These are phyloP conservation scores for Apteryx mantelli DNA, from an alignment of 2,113 vertebrate genomes.

Conservation along the genomic window DNA sequence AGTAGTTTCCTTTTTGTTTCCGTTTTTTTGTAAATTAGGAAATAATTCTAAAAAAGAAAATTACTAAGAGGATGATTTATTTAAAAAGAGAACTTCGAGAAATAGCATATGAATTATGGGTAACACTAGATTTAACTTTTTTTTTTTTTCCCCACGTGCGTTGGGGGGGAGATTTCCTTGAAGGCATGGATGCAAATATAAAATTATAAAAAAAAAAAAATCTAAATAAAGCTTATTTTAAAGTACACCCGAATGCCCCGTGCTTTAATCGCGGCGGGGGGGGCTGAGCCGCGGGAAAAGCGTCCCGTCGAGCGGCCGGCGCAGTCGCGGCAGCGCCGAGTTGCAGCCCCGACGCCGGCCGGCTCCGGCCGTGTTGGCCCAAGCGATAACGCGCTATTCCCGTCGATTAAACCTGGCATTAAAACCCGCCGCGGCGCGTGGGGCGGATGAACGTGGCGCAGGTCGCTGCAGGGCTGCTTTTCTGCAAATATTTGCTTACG, in stretches of 20 bases:
- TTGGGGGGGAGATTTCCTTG: conserved; percentile 78
- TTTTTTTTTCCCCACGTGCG: conserved; percentile 28
- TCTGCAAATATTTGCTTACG: too few species aligned
- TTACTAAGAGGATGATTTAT: conserved; percentile 92
- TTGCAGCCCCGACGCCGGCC: too few species aligned
- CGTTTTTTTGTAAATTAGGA: conserved; percentile 91
- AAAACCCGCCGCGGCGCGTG: too few species aligned
- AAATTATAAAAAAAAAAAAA: conserved; percentile 83
- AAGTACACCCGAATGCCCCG: conserved; percentile 82
- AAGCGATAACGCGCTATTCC: too few species aligned
- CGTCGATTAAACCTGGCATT: too few species aligned
- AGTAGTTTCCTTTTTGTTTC: conserved; percentile 85
- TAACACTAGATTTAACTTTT: conserved; percentile 84
- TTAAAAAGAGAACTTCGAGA: conserved; percentile 84
- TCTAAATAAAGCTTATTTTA: conserved; percentile 99
- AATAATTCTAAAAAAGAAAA: conserved; percentile 82
- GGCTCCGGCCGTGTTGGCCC: too few species aligned
- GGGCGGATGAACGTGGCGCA: too few species aligned
- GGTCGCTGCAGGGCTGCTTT: too few species aligned
- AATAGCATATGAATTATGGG: conserved; percentile 85
- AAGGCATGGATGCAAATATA: conserved; percentile 95
- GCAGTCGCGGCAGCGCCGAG: background rate
- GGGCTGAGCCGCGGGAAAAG: too few species aligned
- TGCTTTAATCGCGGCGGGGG: conserved; percentile 65
- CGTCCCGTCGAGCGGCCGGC: too few species aligned